Evolutionary conservation across 2,888 invertebrate species (phyloP), one percentile per base, ranked within the genome.

Genomic region (Sinohyriopsis cumingii): DNA sequence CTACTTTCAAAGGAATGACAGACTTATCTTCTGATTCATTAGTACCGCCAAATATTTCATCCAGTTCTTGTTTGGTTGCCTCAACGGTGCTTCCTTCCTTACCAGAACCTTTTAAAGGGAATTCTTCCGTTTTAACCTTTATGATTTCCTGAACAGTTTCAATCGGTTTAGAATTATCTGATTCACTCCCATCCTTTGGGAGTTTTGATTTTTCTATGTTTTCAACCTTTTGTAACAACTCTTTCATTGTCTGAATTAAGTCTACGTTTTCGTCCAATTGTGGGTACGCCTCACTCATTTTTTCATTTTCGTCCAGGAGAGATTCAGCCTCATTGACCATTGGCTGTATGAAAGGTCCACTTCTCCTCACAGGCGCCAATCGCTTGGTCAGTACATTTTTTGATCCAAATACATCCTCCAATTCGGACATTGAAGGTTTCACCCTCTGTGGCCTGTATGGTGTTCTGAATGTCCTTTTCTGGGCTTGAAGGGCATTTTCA

Each of bases 331-430:
- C 15, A 22, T 55, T 20, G 72, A 72, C 63, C 18, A 12, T 25
- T 12, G 33, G 0, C 25, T 12, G 62, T 18, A 25, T 62, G 6
- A 59, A 59, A 59, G 45, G 45, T 45, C 68, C 71, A 20, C 60
- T 64, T 45, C 76, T 61, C 60, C 70, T 71, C 9, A 72, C 65
- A 0, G 71, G 70, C 2, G 69, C 68, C 19, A 70, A 24, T 53
- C 72, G 62, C 66, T 77, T 77, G 55, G 63, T 68, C n/a, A 75
- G 77, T 5, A 75, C 71, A 25, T 75, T 70, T 6, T 74, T 67
- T 25, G 65, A 63, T 22, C 74, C 74, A 65, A 79, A 79, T 57
- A 79, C 65, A 63, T 63, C 66, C 45, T 65, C 63, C 7, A 79
- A 68, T 65, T 79, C 77, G 18, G 73, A 69, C 1, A 71, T 28